phyloP scores from a whole-genome alignment of 1,140 invertebrate species.

The Stegodyphus dumicola region DNA sequence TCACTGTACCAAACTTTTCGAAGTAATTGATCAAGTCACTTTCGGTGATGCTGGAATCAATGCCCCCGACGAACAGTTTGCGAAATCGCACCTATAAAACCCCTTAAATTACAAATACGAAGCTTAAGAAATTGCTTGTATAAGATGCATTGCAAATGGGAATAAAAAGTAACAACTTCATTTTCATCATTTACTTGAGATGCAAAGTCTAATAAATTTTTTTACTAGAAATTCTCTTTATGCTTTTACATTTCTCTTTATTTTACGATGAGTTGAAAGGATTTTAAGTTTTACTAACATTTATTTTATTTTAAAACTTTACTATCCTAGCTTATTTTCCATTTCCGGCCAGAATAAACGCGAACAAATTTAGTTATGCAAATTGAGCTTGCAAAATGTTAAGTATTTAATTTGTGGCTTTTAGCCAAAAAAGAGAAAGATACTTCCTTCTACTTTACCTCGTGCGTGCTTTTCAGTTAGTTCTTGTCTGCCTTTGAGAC shows the following conservation, averaged over 20 bases:
- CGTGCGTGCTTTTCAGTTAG: too few relatives aligned
- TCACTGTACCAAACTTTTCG: conserved; percentile 30
- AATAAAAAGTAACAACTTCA: background rate
- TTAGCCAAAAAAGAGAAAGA: too few relatives aligned
- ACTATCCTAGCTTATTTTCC: too few relatives aligned
- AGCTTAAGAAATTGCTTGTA: background rate
- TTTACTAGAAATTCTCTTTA: background rate
- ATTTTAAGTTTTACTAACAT: too few relatives aligned
- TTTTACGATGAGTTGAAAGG: background rate
- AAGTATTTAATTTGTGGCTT: too few relatives aligned
- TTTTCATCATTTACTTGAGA: background rate
- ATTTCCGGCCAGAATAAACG: too few relatives aligned
- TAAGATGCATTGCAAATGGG: background rate
- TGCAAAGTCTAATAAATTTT: background rate
- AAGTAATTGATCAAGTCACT: conserved; percentile 41
- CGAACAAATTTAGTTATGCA: too few relatives aligned
- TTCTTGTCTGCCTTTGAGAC: too few relatives aligned
- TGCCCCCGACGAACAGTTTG: conserved; percentile 49
- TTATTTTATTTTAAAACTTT: too few relatives aligned
- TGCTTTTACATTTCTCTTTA: background rate
- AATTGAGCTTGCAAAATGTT: too few relatives aligned
- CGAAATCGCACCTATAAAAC: conserved; percentile 27
- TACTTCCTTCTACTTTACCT: too few relatives aligned
- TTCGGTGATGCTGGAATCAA: conserved; percentile 24
- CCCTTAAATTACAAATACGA: background rate